Conservation (phyloP, 2,888 invertebrate species). For the Ditula angustiorana region DNA sequence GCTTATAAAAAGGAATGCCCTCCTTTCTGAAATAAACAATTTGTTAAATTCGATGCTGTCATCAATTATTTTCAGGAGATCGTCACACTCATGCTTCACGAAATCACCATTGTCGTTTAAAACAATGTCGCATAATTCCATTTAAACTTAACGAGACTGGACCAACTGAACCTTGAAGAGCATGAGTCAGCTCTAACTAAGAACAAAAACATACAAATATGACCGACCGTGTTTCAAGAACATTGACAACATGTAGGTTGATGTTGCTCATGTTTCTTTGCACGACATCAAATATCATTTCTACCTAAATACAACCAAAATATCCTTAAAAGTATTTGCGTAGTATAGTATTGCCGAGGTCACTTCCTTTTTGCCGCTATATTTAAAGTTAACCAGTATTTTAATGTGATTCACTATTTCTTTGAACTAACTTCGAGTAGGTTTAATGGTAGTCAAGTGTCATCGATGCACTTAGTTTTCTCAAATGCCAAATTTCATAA, state of each 20-base stretch:
- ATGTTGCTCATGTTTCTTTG: slow-evolving; percentile 50
- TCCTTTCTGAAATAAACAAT: neutral
- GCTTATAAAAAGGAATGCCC: too few species aligned
- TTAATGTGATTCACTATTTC: slow-evolving; percentile 11
- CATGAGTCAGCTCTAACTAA: slow-evolving; percentile 56
- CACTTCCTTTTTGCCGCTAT: slow-evolving; percentile 18
- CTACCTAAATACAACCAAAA: slow-evolving; percentile 2
- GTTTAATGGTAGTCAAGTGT: too few species aligned
- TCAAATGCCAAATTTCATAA: too few species aligned
- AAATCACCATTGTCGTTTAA: slow-evolving; percentile 13
- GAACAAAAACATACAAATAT: slow-evolving; percentile 59
- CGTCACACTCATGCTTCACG: neutral
- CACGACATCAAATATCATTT: slow-evolving; percentile 5
- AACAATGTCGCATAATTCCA: slow-evolving; percentile 23
- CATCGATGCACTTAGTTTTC: too few species aligned
- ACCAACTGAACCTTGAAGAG: slow-evolving; percentile 49
- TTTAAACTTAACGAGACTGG: slow-evolving; percentile 20
- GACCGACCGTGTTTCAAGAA: slow-evolving; percentile 49
- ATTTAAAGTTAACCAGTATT: too few species aligned
- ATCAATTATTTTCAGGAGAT: neutral
- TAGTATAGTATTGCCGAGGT: slow-evolving; percentile 9
- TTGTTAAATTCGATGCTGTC: neutral
- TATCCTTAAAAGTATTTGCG: slow-evolving; percentile 5
- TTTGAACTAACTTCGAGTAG: slow-evolving; percentile 21
- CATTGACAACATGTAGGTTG: slow-evolving; percentile 44